Evolutionary conservation across 92 coral and sea anemone species (phyloP).

Genomic region (Blastomussa wellsi): DNA sequence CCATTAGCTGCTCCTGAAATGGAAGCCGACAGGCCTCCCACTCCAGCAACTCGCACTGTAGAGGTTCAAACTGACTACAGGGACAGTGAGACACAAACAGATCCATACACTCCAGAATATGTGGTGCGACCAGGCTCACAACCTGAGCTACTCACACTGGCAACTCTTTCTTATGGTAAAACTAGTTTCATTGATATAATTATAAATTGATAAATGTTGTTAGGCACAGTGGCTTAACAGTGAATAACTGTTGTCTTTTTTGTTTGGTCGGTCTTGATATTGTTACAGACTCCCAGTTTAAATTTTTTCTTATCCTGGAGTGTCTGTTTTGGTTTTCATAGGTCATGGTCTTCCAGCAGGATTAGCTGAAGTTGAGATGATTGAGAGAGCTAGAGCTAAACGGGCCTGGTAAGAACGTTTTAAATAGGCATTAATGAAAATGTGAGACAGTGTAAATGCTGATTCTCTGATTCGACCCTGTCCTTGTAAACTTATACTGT

Average conservation of each 20-base stretch:
- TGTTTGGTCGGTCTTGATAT: neutral
- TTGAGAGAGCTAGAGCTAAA: conserved; percentile 97
- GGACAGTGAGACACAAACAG: conserved; percentile 98
- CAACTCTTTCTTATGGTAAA: conserved; percentile 92
- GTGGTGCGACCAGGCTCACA: conserved; percentile 96
- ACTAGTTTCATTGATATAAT: neutral
- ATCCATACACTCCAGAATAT: conserved; percentile 98
- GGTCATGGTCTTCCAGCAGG: conserved; percentile 99
- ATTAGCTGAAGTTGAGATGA: conserved; percentile 98
- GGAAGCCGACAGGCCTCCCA: conserved; percentile 78
- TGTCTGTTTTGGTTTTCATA: conserved; percentile 24
- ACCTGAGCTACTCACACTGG: conserved; percentile 93
- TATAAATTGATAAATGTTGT: too few species aligned
- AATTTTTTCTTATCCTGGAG: neutral
- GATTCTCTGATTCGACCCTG: neutral
- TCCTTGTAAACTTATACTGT: too few species aligned
- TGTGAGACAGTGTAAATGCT: neutral
- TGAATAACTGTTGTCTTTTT: too few species aligned
- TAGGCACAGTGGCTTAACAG: too few species aligned
- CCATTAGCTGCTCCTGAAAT: conserved; percentile 71
- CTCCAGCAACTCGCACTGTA: conserved; percentile 96
- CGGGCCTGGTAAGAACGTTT: conserved; percentile 76
- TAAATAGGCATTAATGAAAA: neutral
- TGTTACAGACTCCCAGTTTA: neutral
- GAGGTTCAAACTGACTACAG: conserved; percentile 97